Evolutionary conservation across 2,113 vertebrate genomes (phyloP).

Genomic region (Tauraco erythrolophus): DNA sequence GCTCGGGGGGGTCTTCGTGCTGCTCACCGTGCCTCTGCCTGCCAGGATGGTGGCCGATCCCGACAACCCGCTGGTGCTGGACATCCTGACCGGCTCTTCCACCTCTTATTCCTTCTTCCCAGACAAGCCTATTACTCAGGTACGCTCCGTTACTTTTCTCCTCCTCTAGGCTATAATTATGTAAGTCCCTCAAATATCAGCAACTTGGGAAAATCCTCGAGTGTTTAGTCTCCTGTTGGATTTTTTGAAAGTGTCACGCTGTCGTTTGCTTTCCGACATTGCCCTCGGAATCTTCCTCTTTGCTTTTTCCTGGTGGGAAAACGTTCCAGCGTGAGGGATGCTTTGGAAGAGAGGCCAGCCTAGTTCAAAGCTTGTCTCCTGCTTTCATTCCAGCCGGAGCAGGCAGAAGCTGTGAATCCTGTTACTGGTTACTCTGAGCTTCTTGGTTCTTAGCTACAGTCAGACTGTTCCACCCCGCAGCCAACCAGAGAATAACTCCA

Average conservation of each 20-base stretch:
- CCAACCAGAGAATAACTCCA: not conserved
- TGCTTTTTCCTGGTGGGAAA: not conserved
- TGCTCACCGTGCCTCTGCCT: not conserved
- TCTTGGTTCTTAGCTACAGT: not conserved
- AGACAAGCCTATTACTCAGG: conserved; percentile 94
- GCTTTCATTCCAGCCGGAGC: not conserved
- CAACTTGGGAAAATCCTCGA: not conserved
- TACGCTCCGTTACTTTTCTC: not conserved
- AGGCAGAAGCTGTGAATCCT: not conserved
- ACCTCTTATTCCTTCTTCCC: conserved; percentile 93
- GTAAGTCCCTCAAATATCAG: not conserved
- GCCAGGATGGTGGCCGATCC: conserved; percentile 96
- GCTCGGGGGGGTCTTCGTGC: accelerated
- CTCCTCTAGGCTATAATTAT: not conserved
- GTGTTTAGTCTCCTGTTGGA: not conserved
- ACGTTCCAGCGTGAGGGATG: not conserved
- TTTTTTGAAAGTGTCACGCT: not conserved
- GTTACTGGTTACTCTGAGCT: not conserved
- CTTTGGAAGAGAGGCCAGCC: not conserved
- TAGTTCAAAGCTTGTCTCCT: not conserved
- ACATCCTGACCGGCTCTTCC: conserved; percentile 97
- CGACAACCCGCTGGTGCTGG: conserved; percentile 94
- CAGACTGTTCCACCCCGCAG: not conserved
- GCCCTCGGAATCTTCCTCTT: not conserved
- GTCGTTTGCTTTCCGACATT: accelerated